Evolutionary conservation across 2,888 invertebrate species (phyloP).

Genomic region (Callimorpha dominula): DNA sequence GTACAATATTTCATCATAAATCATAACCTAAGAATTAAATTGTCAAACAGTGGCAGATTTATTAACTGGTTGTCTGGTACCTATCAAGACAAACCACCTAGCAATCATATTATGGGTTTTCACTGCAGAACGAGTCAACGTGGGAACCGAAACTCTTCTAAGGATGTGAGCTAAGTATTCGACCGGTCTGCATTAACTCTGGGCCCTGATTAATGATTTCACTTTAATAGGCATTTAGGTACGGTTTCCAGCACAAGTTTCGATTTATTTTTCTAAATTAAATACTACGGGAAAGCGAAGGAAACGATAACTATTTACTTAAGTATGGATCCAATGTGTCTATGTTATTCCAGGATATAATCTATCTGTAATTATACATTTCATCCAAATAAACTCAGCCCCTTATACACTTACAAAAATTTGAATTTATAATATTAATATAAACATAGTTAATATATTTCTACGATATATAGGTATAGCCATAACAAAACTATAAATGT

Average conservation of each 20-base stretch:
- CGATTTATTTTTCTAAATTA: neutral
- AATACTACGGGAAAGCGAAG: neutral
- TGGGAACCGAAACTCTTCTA: constrained; percentile 42
- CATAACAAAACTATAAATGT: too few relatives aligned
- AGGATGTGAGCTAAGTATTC: constrained; percentile 34
- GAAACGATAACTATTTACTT: neutral
- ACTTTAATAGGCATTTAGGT: constrained; percentile 43
- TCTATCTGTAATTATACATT: too few relatives aligned
- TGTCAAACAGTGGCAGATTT: neutral
- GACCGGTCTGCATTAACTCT: constrained; percentile 20
- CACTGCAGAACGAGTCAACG: constrained; percentile 45
- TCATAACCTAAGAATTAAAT: neutral
- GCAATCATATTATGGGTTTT: constrained; percentile 34
- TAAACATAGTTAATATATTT: too few relatives aligned
- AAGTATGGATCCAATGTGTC: too few relatives aligned
- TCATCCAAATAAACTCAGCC: too few relatives aligned
- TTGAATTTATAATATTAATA: too few relatives aligned
- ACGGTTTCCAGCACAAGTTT: constrained; percentile 10
- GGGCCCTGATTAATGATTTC: constrained; percentile 29
- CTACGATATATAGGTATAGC: too few relatives aligned
- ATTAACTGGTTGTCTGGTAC: constrained; percentile 6
- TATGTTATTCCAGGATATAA: too few relatives aligned
- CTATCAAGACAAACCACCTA: neutral
- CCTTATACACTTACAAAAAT: too few relatives aligned
- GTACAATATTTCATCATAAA: neutral